Conservation (phyloP, 2,113 vertebrate species). For the Ceyx cyanopectus region DNA sequence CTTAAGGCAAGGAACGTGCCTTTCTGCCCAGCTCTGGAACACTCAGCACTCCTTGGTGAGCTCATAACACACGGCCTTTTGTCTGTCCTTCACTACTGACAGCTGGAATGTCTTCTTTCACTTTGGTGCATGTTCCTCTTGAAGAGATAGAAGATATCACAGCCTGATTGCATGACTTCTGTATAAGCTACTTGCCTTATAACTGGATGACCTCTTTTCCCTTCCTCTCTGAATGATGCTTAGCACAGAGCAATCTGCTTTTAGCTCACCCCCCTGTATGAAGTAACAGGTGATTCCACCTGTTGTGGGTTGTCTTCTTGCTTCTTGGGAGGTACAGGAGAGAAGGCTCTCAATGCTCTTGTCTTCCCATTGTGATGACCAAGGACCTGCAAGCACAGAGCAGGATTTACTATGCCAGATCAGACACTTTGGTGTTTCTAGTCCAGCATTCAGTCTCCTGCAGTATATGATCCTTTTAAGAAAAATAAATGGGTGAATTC, state of each 20-base stretch:
- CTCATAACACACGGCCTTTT: neutral
- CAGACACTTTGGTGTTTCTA: neutral
- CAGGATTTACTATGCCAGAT: neutral
- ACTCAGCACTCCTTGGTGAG: neutral
- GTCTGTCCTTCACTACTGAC: neutral
- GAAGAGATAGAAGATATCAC: neutral
- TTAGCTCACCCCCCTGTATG: neutral
- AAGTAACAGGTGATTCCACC: neutral
- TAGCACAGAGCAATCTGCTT: neutral
- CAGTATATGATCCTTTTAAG: neutral
- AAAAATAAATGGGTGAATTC: neutral
- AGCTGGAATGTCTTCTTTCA: neutral
- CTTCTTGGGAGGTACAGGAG: neutral
- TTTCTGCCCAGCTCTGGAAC: neutral
- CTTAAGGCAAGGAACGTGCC: neutral
- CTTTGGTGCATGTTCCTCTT: rapidly evolving
- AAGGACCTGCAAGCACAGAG: neutral
- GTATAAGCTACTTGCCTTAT: neutral
- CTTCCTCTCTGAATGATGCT: neutral
- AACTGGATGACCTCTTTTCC: neutral
- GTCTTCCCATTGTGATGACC: neutral
- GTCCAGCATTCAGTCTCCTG: neutral
- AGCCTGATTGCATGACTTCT: neutral
- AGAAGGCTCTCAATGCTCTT: neutral
- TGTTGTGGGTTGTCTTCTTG: neutral